Conservation (phyloP, 2,113 vertebrate species). For the Sceloporus tristichus region DNA sequence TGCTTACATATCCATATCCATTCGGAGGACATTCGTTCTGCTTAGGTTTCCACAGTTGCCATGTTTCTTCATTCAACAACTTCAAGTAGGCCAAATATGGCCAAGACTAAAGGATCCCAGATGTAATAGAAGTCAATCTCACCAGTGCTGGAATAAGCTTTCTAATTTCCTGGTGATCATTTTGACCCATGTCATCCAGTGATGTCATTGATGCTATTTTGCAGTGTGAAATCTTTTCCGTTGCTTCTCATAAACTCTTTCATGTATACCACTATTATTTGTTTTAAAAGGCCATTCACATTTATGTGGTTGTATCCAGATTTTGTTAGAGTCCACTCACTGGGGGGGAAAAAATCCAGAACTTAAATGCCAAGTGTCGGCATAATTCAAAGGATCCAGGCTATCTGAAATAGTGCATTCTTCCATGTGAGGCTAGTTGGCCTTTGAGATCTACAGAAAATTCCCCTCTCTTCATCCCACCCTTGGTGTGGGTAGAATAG, state of each 20-base stretch:
- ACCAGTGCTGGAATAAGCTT: slow-evolving; percentile 36
- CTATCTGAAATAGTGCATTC: no score
- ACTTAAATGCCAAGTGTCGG: no score
- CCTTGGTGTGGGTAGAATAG: no score
- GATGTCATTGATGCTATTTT: not conserved
- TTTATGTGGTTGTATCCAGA: not conserved
- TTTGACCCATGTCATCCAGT: not conserved
- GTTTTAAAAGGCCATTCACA: not conserved
- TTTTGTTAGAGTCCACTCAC: not conserved
- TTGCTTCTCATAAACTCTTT: slow-evolving; percentile 23
- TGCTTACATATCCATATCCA: slow-evolving; percentile 78
- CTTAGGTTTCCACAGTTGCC: slow-evolving; percentile 75
- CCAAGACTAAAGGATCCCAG: slow-evolving; percentile 69
- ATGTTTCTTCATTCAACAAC: slow-evolving; percentile 79
- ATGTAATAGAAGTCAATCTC: slow-evolving; percentile 59
- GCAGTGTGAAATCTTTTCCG: slow-evolving; percentile 21
- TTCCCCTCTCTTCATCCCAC: no score
- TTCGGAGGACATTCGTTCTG: slow-evolving; percentile 78
- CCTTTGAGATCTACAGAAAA: no score
- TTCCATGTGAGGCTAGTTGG: no score
- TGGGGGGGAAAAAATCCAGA: no score
- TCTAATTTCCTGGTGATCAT: slow-evolving; percentile 39
- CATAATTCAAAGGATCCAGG: no score
- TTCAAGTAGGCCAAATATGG: slow-evolving; percentile 82
- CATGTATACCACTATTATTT: not conserved